phyloP scores from a whole-genome alignment of 2,888 invertebrate species.

The Harpalus rufipes region DNA sequence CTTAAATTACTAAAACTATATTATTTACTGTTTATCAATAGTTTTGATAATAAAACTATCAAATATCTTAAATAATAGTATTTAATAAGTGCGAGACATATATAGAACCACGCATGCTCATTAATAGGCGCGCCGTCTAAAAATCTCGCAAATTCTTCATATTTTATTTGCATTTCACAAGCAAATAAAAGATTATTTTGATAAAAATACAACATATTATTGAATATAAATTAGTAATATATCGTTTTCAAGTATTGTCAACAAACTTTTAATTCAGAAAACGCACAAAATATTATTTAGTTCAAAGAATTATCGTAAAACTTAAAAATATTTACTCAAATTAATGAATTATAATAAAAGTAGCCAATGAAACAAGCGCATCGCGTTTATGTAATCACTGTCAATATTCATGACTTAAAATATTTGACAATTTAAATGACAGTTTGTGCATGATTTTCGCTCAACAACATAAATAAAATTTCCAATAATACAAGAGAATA shows the following conservation, averaged over 20 bases:
- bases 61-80: background rate
- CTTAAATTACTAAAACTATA: background rate
- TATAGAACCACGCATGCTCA: constrained; percentile 55
- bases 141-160: background rate
- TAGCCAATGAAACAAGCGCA: constrained; percentile 19
- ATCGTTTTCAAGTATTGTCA: background rate
- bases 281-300: background rate
- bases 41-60: background rate
- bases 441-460: background rate
- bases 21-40: too few species aligned
- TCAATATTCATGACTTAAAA: constrained; percentile 33
- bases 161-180: background rate
- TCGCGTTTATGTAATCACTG: constrained; percentile 66
- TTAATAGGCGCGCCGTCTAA: constrained; percentile 28
- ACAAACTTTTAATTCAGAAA: constrained; percentile 27
- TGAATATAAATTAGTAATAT: background rate
- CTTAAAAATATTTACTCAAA: background rate
- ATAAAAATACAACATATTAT: background rate
- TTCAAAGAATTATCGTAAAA: background rate
- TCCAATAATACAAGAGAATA: constrained; percentile 17
- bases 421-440: constrained; percentile 53
- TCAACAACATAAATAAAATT: background rate
- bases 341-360: constrained; percentile 15
- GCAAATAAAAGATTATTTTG: background rate
- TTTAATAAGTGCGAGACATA: constrained; percentile 24